phyloP scores from a whole-genome alignment of 2,113 vertebrate genomes.

The Platichthys stellatus region DNA sequence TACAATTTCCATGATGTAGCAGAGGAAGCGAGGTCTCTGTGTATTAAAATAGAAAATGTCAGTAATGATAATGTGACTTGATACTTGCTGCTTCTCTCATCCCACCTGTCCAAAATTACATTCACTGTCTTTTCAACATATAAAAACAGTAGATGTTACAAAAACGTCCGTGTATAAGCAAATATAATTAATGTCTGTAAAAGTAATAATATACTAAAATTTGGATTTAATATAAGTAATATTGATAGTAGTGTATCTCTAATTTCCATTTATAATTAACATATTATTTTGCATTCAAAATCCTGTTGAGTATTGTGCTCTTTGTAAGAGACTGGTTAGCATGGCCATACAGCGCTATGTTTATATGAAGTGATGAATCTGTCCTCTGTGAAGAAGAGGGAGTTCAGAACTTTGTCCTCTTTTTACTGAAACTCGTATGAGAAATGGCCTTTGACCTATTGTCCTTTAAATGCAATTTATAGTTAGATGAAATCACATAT shows the following conservation, averaged over 20 bases:
- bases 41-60: conserved; percentile 58
- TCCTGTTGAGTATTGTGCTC: background rate
- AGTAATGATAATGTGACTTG: conserved; percentile 52
- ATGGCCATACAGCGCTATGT: background rate
- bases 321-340: conserved; percentile 17
- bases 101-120: conserved; percentile 4
- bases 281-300: background rate
- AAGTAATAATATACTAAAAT: too few species aligned
- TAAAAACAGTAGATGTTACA: background rate
- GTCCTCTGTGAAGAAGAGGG: conserved; percentile 27
- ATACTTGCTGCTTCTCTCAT: conserved; percentile 47
- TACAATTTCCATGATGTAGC: conserved; percentile 28
- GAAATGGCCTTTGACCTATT: conserved; percentile 64
- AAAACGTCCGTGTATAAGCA: too few species aligned
- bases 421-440: conserved; percentile 41
- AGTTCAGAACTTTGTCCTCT: conserved; percentile 11
- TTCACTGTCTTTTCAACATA: background rate
- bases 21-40: conserved; percentile 70
- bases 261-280: background rate
- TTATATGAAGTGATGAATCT: conserved; percentile 19
- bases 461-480: conserved; percentile 50
- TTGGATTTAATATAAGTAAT: background rate
- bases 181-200: too few species aligned
- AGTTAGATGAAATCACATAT: conserved; percentile 18
- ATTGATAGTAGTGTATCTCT: background rate